phyloP scores from a whole-genome alignment of 1,140 invertebrate species.

The Acromyrmex charruanus region DNA sequence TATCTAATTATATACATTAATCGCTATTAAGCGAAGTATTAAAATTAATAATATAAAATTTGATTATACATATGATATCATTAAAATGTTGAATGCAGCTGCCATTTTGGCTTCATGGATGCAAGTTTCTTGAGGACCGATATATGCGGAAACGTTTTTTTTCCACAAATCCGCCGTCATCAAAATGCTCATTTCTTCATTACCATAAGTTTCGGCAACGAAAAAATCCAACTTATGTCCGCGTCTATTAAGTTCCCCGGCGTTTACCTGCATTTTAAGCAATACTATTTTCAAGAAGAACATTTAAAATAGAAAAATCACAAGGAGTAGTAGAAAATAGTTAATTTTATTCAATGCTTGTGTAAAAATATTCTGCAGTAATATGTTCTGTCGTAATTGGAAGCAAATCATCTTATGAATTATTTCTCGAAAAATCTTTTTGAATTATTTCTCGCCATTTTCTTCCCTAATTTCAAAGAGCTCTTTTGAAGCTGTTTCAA shows the following conservation, averaged over 20 bases:
- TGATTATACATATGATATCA: conserved; percentile 92
- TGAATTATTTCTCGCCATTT: not conserved
- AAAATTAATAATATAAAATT: not conserved
- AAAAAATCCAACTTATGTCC: conserved; percentile 93
- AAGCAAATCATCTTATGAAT: not conserved
- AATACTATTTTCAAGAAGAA: not conserved
- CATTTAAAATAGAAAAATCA: not conserved
- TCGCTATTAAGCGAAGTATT: not conserved
- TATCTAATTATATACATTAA: not conserved
- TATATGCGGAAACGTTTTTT: conserved; percentile 94
- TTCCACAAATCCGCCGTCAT: conserved; percentile 95
- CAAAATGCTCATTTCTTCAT: conserved; percentile 94
- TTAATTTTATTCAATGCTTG: not conserved
- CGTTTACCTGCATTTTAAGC: conserved; percentile 85
- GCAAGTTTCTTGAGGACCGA: conserved; percentile 98
- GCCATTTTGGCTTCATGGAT: conserved; percentile 97
- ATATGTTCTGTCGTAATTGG: not conserved
- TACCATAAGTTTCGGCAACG: conserved; percentile 96
- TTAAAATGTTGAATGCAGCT: conserved; percentile 96
- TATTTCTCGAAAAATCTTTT: not conserved
- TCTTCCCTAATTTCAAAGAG: not conserved
- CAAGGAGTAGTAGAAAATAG: not conserved
- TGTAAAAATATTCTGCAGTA: not conserved
- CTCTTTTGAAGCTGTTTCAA: not conserved
- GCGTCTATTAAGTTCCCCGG: conserved; percentile 87